A percentile compares a stretch with the other conserved stretches of the same genome.
These are phyloP conservation scores for Naso thynnoides DNA, from an alignment of 2,797 vertebrate genomes.

Conservation along the genomic window DNA sequence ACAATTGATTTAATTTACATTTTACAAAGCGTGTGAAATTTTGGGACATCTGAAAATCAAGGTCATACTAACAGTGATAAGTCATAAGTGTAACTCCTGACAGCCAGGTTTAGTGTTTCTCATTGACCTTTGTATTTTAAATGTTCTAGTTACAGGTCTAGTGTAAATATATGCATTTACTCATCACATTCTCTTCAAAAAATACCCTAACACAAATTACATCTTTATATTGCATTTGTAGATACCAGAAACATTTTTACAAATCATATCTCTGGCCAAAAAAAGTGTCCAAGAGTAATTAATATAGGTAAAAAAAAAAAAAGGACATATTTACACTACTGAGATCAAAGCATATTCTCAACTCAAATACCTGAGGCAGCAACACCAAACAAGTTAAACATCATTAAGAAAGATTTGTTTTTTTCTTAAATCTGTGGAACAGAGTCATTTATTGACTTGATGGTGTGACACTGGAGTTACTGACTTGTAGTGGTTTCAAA, in stretches of 20 bases:
- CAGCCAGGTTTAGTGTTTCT: slow-evolving; percentile 52
- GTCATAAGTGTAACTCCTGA: slow-evolving; percentile 33
- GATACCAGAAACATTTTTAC: too few species aligned
- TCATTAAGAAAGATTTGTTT: background rate
- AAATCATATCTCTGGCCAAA: too few species aligned
- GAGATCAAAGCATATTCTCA: background rate
- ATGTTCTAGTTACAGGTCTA: slow-evolving; percentile 39
- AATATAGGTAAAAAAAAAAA: slow-evolving; percentile 2
- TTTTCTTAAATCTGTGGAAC: background rate
- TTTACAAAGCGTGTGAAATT: too few species aligned
- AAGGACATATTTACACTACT: background rate
- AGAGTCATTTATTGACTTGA: background rate
- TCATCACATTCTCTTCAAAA: slow-evolving; percentile 34
- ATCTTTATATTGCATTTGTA: slow-evolving; percentile 23
- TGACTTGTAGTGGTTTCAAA: slow-evolving; percentile 9
- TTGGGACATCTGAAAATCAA: too few species aligned
- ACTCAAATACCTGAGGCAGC: background rate
- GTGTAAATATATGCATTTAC: slow-evolving; percentile 40
- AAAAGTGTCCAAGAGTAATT: slow-evolving; percentile 11
- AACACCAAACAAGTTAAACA: background rate
- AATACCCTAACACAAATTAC: slow-evolving; percentile 27
- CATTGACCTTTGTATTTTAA: slow-evolving; percentile 64
- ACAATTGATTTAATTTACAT: too few species aligned
- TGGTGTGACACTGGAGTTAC: background rate
- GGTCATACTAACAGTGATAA: slow-evolving; percentile 32